Percentiles rank a stretch among this genome's conserved stretches.
Evolutionary conservation across 2,888 invertebrate genomes (phyloP).

Genomic region (Metellina segmentata): DNA sequence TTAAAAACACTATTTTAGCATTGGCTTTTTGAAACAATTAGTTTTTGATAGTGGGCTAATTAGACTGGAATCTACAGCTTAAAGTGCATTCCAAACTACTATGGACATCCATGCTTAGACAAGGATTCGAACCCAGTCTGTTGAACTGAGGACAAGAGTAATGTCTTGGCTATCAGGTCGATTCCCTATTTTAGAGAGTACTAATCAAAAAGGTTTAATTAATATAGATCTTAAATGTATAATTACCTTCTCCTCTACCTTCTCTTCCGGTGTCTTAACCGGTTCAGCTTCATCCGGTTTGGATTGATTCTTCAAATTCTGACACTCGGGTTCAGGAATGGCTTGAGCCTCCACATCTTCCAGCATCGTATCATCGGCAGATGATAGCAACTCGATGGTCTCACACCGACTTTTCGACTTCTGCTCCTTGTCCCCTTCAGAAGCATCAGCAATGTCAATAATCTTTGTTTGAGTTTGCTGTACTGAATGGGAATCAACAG

Average conservation of each 20-base stretch:
- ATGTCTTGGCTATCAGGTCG: too few species aligned
- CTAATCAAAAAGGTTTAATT: too few species aligned
- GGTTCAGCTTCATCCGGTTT: not conserved
- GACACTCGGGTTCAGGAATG: not conserved
- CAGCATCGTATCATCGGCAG: conserved; percentile 8
- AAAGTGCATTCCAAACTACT: too few species aligned
- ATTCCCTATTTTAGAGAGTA: too few species aligned
- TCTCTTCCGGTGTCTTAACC: not conserved
- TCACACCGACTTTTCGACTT: conserved; percentile 2
- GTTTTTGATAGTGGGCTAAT: too few species aligned
- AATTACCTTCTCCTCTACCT: not conserved
- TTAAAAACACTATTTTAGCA: too few species aligned
- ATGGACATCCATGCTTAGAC: too few species aligned
- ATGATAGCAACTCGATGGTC: conserved; percentile 37
- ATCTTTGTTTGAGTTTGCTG: not conserved
- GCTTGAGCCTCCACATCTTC: not conserved
- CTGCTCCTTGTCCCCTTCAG: conserved; percentile 10
- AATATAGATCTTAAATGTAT: too few species aligned
- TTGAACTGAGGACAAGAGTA: too few species aligned
- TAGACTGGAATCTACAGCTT: too few species aligned
- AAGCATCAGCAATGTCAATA: not conserved
- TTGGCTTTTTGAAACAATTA: too few species aligned
- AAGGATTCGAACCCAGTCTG: too few species aligned
- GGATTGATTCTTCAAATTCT: not conserved
- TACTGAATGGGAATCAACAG: conserved; percentile 8